phyloP scores from a whole-genome alignment of 2,113 vertebrate genomes.

The Eurystomus gularis region DNA sequence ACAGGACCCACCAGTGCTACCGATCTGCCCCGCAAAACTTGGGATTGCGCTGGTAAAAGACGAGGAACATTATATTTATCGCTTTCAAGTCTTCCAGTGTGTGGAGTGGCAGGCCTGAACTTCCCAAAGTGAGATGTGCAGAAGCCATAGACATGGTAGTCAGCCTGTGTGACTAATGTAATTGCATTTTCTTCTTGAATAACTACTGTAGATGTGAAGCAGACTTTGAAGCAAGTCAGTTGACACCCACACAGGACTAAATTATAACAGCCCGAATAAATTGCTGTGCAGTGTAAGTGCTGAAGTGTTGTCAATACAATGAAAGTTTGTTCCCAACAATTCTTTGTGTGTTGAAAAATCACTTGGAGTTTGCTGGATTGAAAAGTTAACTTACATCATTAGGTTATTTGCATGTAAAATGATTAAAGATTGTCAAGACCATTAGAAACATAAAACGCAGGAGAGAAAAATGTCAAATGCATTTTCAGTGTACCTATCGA shows the following conservation, averaged over 20 bases:
- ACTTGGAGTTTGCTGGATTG: neutral
- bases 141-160: neutral
- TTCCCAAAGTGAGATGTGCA: neutral
- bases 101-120: neutral
- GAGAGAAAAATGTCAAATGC: neutral
- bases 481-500: neutral
- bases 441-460: neutral
- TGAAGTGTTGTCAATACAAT: neutral
- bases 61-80: neutral
- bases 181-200: conserved; percentile 13
- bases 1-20: neutral
- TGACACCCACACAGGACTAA: conserved; percentile 14
- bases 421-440: neutral
- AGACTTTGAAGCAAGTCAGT: conserved; percentile 22
- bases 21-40: neutral
- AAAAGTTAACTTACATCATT: neutral
- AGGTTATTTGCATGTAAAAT: neutral
- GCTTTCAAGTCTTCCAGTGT: neutral
- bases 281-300: neutral
- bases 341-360: neutral
- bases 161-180: conserved; percentile 8
- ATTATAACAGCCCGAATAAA: conserved; percentile 32
- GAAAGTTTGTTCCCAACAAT: neutral
- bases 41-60: neutral
- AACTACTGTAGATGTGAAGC: neutral